Percentiles rank a stretch among this genome's conserved stretches.
These are phyloP conservation scores for Baronia brevicornis DNA, from an alignment of 2,888 invertebrate species.

Conservation along the genomic window DNA sequence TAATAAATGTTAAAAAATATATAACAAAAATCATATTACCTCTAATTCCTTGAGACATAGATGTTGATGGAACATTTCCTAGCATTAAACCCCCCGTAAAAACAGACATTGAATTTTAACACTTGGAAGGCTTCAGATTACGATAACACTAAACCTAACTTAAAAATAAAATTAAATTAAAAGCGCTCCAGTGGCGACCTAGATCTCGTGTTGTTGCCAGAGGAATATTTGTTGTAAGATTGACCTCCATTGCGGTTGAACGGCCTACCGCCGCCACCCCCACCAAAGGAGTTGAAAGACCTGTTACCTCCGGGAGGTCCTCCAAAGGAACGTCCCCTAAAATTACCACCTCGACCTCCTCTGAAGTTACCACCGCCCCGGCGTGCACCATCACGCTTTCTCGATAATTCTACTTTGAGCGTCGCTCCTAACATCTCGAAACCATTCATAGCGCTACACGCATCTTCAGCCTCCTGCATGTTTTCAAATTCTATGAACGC, in stretches of 20 bases:
- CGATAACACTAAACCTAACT: constrained; percentile 74
- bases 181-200: constrained; percentile 67
- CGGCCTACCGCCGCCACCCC: constrained; percentile 46
- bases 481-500: constrained; percentile 95
- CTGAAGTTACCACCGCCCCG: constrained; percentile 78
- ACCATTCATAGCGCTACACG: constrained; percentile 91
- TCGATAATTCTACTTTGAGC: constrained; percentile 90
- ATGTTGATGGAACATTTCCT: constrained; percentile 53
- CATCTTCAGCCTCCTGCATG: constrained; percentile 91
- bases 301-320: constrained; percentile 69
- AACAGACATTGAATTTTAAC: constrained; percentile 65
- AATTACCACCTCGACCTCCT: constrained; percentile 68
- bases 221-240: constrained; percentile 50
- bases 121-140: constrained; percentile 75
- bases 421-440: constrained; percentile 91
- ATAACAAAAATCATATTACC: constrained; percentile 36
- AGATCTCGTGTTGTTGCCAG: constrained; percentile 70
- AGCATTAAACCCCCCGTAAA: constrained; percentile 68
- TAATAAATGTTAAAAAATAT: constrained; percentile 15
- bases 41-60: constrained; percentile 56
- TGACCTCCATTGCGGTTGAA: constrained; percentile 58
- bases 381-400: constrained; percentile 84
- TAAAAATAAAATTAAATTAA: constrained; percentile 63
- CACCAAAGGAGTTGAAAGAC: constrained; percentile 74
- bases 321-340: constrained; percentile 63